phyloP scores from a whole-genome alignment of 2,797 vertebrate genomes.

The Dromococcyx pavoninus region DNA sequence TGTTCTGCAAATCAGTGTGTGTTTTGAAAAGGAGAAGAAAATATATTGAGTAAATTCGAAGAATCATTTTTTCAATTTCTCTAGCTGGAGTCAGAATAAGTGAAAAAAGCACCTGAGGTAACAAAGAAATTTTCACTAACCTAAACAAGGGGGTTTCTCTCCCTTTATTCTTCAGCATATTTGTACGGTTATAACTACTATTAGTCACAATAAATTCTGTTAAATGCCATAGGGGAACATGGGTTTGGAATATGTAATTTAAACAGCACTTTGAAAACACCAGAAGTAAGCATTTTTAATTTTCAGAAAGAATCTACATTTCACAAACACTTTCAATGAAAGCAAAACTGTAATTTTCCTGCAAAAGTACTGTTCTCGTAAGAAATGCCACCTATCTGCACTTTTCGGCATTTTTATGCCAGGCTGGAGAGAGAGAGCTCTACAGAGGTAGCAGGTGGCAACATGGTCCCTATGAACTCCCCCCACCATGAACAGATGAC shows the following conservation, averaged over 20 bases:
- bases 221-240: neutral
- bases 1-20: neutral
- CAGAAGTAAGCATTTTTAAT: neutral
- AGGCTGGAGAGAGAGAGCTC: neutral
- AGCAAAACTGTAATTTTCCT: neutral
- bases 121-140: neutral
- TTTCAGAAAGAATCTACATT: neutral
- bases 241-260: neutral
- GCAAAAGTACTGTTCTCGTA: neutral
- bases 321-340: neutral
- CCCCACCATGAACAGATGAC: neutral
- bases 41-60: neutral
- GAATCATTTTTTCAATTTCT: neutral
- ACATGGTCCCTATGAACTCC: neutral
- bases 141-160: neutral
- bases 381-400: neutral
- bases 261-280: neutral
- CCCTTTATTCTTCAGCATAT: neutral
- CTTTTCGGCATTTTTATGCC: accelerated
- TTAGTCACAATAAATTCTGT: neutral
- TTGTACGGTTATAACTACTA: neutral
- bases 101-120: neutral
- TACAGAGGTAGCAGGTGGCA: neutral
- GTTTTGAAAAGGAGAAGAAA: neutral
- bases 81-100: neutral